Percentiles rank a stretch among this genome's conserved stretches.
phyloP scores from a whole-genome alignment of 2,888 invertebrate genomes.

The Cetonia aurata region DNA sequence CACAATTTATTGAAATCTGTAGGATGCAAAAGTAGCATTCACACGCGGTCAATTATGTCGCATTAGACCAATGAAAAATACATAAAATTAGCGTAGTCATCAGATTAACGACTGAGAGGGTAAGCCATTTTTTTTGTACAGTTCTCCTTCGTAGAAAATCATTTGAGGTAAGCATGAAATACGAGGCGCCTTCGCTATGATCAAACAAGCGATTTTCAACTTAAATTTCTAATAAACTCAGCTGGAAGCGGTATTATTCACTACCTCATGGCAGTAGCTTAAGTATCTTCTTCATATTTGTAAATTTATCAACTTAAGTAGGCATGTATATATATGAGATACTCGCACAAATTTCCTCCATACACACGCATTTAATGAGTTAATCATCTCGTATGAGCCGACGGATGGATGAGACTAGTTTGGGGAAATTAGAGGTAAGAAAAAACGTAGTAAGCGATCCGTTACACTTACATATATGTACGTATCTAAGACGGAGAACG shows the following conservation, averaged over 20 bases:
- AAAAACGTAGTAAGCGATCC: background rate
- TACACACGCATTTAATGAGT: background rate
- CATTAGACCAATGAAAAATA: background rate
- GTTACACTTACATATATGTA: background rate
- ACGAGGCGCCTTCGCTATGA: background rate
- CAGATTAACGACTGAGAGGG: too few relatives aligned
- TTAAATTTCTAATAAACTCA: background rate
- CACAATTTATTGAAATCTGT: too few relatives aligned
- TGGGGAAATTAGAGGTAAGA: background rate
- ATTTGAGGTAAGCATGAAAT: constrained; percentile 8
- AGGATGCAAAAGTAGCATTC: background rate
- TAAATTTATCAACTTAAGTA: too few relatives aligned
- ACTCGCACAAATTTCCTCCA: too few relatives aligned
- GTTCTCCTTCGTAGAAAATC: background rate
- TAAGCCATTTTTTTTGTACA: too few relatives aligned
- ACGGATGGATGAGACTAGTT: background rate
- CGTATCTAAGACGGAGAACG: too few relatives aligned
- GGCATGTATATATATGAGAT: too few relatives aligned
- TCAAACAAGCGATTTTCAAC: background rate
- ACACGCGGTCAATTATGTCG: constrained; percentile 2
- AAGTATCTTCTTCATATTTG: too few relatives aligned
- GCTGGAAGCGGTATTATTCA: background rate
- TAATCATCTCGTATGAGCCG: constrained; percentile 1
- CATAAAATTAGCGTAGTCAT: background rate
- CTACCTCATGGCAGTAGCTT: too few relatives aligned